Percentiles rank a stretch among this genome's conserved stretches.
phyloP scores from a whole-genome alignment of 2,797 vertebrate genomes.

The Psittacula derbiana region DNA sequence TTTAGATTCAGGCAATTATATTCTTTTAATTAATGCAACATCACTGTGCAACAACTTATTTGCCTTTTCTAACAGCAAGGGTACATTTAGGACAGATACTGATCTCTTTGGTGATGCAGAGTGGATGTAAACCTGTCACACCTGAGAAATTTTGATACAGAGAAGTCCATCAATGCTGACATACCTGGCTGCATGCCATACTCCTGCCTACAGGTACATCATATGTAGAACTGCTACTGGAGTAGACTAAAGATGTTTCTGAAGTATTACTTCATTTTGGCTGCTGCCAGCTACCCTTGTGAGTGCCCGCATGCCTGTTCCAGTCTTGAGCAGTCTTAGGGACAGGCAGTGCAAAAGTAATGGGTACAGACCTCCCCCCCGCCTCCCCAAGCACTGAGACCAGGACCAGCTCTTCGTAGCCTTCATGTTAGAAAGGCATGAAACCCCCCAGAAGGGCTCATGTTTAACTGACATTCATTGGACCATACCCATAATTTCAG shows the following conservation, averaged over 20 bases:
- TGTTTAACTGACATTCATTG: background rate
- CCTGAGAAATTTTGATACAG: background rate
- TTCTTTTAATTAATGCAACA: conserved; percentile 5
- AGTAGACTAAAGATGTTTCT: background rate
- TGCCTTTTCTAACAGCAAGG: background rate
- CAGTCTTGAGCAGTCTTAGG: background rate
- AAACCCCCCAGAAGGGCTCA: background rate
- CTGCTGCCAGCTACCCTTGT: background rate
- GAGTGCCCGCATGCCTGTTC: fast-evolving
- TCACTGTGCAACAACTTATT: background rate
- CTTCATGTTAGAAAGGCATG: background rate
- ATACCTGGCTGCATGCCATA: background rate
- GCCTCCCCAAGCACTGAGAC: too few species aligned
- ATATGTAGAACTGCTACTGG: background rate
- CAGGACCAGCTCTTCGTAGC: background rate
- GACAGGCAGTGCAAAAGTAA: background rate
- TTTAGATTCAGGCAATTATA: background rate
- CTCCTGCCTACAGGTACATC: background rate
- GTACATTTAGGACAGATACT: background rate
- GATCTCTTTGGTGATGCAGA: background rate
- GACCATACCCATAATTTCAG: background rate
- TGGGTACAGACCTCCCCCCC: background rate
- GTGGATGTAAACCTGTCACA: background rate
- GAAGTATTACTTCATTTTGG: background rate
- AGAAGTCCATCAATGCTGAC: background rate